Base-by-base conservation (phyloP, 1,140 invertebrate genomes). In the Trichonephila clavipes region DNA sequence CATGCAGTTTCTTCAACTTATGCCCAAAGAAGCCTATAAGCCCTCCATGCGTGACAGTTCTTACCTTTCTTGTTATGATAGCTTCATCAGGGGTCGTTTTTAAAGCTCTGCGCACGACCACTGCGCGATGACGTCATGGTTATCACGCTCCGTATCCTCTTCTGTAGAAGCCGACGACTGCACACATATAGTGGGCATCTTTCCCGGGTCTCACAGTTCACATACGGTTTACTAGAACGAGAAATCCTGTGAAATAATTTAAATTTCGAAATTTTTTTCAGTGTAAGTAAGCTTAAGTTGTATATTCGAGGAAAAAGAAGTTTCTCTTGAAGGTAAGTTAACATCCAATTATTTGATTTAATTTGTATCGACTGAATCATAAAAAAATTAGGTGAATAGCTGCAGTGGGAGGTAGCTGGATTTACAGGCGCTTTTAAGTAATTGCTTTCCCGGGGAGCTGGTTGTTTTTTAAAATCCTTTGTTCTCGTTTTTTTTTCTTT, bases 81-180 rank as follows among this genome's bases (percentile, higher is more conserved):
- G 82, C 44, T 83, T 14, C 2, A 24, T 12, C 44, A 24, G 44
- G 82, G 21, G 8, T 59, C 82, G 16, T 83, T 83, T 83, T 19
- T 14, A 51, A 24, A 40, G 18, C 24, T 58, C 82, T 83, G 82
- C 82, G 82, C 82, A 83, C 4, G 51, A 10, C 14, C 21, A 28
- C 44, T 83, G 51, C 40, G 82, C 82, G 12, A 59, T 83, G 82
- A 83, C 82, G 82, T 83, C 82, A 83, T 44, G 44, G 51, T 28
- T 59, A 83, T 83, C 82, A 83, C 82, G 82, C 82, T 83, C 82
- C 82, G 82, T 58, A 83, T 83, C 82, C 82, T 51, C 51, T 51
- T 51, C 51, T 51, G 51, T 51, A 51, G 28, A 59, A 58, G 51
- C 44, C 82, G 58, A 58, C 82, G 82, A 51, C 82, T 59, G 44